phyloP scores from a whole-genome alignment of 2,888 invertebrate species.

The Caenorhabditis macrosperma region DNA sequence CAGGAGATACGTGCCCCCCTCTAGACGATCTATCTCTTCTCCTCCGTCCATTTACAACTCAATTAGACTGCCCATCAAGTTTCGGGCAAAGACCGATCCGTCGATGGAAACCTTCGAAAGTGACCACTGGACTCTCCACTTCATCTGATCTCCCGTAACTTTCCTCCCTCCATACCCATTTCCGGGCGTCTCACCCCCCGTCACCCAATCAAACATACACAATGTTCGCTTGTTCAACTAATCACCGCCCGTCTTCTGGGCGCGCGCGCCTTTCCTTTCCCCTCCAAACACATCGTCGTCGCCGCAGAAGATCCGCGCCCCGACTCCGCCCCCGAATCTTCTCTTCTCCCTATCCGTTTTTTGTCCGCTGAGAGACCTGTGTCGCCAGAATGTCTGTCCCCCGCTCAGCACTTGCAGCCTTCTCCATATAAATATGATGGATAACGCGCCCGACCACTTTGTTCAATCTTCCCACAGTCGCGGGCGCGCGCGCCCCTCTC shows the following conservation, averaged over 20 bases:
- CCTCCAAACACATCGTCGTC: too few species aligned
- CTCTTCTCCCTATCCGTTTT: constrained; percentile 27
- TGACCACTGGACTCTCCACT: background rate
- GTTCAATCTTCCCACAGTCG: background rate
- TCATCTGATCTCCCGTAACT: constrained; percentile 6
- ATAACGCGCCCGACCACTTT: constrained; percentile 33
- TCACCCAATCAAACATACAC: constrained; percentile 12
- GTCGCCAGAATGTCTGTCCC: constrained; percentile 41
- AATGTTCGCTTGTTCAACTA: constrained; percentile 57
- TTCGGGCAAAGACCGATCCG: constrained; percentile 39
- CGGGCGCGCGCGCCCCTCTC: background rate
- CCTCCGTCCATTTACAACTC: constrained; percentile 37
- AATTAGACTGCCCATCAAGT: constrained; percentile 47
- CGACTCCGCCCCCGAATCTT: constrained; percentile 41
- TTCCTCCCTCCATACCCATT: constrained; percentile 12
- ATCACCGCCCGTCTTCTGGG: constrained; percentile 44
- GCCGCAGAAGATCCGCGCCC: constrained; percentile 25
- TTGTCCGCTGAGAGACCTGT: constrained; percentile 23
- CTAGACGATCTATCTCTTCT: background rate
- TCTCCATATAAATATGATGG: constrained; percentile 54
- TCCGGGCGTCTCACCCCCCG: constrained; percentile 27
- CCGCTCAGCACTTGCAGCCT: constrained; percentile 31
- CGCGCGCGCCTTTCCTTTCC: background rate
- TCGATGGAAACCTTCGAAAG: constrained; percentile 9
- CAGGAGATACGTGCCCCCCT: background rate